Evolutionary conservation across 2,797 vertebrate genomes (phyloP).

Genomic region (Xenops minutus): DNA sequence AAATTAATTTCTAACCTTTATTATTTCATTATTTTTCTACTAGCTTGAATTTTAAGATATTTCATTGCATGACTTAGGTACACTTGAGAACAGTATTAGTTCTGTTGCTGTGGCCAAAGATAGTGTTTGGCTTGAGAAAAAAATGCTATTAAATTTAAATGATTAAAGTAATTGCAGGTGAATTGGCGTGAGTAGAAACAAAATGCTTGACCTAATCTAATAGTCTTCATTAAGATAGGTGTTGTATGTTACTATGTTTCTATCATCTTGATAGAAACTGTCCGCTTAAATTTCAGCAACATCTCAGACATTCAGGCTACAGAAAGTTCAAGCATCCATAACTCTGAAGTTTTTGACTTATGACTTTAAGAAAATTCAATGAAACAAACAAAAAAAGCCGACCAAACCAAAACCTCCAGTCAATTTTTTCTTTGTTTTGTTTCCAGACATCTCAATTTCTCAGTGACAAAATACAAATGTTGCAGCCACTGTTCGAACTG

Average conservation of each 20-base stretch:
- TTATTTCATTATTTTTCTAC: not conserved
- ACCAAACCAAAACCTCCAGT: not conserved
- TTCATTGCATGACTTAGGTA: not conserved
- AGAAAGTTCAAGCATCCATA: not conserved
- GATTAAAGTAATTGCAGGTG: not conserved
- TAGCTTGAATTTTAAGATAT: not conserved
- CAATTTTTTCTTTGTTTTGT: slow-evolving; percentile 16
- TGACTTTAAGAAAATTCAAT: not conserved
- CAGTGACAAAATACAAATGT: slow-evolving; percentile 32
- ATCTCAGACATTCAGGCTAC: not conserved
- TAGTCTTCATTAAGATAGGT: not conserved
- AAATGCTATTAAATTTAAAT: not conserved
- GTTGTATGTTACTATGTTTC: not conserved
- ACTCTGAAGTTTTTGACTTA: not conserved
- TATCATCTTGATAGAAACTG: not conserved
- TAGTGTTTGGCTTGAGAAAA: not conserved
- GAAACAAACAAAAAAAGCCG: not conserved
- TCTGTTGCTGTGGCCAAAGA: not conserved
- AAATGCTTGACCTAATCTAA: not conserved
- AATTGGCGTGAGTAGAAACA: not conserved
- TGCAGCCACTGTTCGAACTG: not conserved
- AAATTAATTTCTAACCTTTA: not conserved
- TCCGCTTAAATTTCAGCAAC: not conserved
- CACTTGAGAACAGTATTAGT: not conserved
- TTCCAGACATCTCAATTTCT: slow-evolving; percentile 42